Evolutionary conservation across 2,888 invertebrate genomes (phyloP).

Genomic region (Cataglyphis cursor): DNA sequence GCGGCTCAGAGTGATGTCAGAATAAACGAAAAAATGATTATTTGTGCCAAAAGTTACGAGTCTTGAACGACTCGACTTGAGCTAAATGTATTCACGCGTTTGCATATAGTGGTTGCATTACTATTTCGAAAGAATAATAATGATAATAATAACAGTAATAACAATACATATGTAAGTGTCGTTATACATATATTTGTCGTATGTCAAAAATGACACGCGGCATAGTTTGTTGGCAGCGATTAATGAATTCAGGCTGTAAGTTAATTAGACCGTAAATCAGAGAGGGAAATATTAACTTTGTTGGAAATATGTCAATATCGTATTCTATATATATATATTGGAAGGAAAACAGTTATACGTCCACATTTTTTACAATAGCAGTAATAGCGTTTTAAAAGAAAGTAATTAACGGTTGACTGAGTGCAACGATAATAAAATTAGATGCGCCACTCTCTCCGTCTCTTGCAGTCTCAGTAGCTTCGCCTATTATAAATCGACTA

Average conservation of each 20-base stretch:
- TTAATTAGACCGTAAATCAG: constrained; percentile 45
- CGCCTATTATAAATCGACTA: constrained; percentile 38
- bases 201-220: constrained; percentile 46
- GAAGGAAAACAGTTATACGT: constrained; percentile 73
- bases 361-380: constrained; percentile 78
- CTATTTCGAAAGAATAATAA: constrained; percentile 29
- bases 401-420: constrained; percentile 54
- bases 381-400: constrained; percentile 61
- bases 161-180: constrained; percentile 48
- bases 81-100: constrained; percentile 59
- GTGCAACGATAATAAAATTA: constrained; percentile 70
- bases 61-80: constrained; percentile 59
- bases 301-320: constrained; percentile 75
- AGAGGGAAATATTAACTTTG: constrained; percentile 63
- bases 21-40: constrained; percentile 51
- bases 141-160: constrained; percentile 32
- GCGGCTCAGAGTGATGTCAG: constrained; percentile 53
- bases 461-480: constrained; percentile 53
- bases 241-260: constrained; percentile 45
- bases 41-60: constrained; percentile 71
- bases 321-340: constrained; percentile 67
- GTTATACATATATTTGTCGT: constrained; percentile 49
- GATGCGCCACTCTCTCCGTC: constrained; percentile 55
- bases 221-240: constrained; percentile 52
- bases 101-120: constrained; percentile 43